These are phyloP conservation scores for Clunio marinus DNA, from an alignment of 2,888 invertebrate genomes.

Conservation along the genomic window DNA sequence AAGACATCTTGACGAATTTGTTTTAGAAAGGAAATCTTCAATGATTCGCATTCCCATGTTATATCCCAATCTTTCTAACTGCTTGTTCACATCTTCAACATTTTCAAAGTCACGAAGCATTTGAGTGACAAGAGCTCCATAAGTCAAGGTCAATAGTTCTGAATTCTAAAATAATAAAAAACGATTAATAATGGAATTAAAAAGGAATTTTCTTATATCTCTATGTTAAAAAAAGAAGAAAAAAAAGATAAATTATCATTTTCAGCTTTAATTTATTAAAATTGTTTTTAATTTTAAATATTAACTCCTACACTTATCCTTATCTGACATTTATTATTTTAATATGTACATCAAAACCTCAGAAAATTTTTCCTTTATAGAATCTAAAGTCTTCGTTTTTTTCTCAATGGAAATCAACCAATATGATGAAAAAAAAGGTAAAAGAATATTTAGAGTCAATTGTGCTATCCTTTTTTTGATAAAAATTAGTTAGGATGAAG, in stretches of 20 bases:
- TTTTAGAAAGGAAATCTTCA: constrained; percentile 94
- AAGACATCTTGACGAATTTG: constrained; percentile 81
- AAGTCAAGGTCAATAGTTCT: constrained; percentile 93
- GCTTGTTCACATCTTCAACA: constrained; percentile 96
- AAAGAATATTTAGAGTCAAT: neutral
- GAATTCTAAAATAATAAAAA: constrained; percentile 79
- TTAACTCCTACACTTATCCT: too few species aligned
- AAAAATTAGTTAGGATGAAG: constrained; percentile 10
- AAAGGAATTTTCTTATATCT: too few species aligned
- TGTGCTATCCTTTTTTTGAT: neutral
- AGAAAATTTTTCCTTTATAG: too few species aligned
- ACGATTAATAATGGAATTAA: too few species aligned
- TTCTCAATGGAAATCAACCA: too few species aligned
- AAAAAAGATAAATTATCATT: constrained; percentile 40
- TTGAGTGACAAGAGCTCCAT: constrained; percentile 96
- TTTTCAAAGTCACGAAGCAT: constrained; percentile 95
- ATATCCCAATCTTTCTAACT: constrained; percentile 91
- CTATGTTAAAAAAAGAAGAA: too few species aligned
- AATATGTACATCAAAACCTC: neutral
- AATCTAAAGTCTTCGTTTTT: too few species aligned
- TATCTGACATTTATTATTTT: neutral
- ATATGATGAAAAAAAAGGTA: too few species aligned
- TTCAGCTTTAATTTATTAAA: too few species aligned
- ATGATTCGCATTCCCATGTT: constrained; percentile 97
- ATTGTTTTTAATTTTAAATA: too few species aligned